Evolutionary conservation across 2,797 vertebrate genomes (phyloP).

Genomic region (Morelia viridis): DNA sequence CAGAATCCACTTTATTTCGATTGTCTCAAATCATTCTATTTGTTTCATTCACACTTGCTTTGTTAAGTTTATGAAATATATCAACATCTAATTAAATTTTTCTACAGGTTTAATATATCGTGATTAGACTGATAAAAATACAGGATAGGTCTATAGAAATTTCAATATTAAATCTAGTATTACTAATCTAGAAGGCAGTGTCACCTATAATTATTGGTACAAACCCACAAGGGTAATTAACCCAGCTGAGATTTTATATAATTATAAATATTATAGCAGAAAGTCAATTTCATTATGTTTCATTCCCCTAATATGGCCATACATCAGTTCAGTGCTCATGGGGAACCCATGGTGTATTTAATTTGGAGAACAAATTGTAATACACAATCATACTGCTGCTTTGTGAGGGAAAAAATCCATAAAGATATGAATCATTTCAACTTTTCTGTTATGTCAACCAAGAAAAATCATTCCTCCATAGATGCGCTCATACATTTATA

Average conservation of each 20-base stretch:
- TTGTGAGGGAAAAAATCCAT: conserved; percentile 41
- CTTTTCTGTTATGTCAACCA: conserved; percentile 58
- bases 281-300: conserved; percentile 64
- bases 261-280: conserved; percentile 49
- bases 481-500: conserved; percentile 56
- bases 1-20: not conserved
- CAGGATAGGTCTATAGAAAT: conserved; percentile 45
- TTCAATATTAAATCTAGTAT: conserved; percentile 56
- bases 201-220: conserved; percentile 50
- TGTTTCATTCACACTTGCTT: conserved; percentile 20
- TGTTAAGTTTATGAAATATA: not conserved
- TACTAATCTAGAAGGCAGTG: conserved; percentile 40
- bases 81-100: conserved; percentile 41
- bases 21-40: conserved; percentile 32
- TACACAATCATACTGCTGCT: conserved; percentile 51
- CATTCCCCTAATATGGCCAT: conserved; percentile 45
- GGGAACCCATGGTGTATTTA: conserved; percentile 56
- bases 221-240: conserved; percentile 59
- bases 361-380: conserved; percentile 45
- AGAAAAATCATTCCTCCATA: conserved; percentile 64
- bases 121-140: conserved; percentile 47
- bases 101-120: conserved; percentile 40
- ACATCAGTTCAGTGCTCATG: conserved; percentile 50
- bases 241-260: conserved; percentile 43
- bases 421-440: conserved; percentile 53